A percentile compares a stretch with the other conserved stretches of the same genome.
These are phyloP conservation scores for Kobus ellipsiprymnus DNA, from an alignment of 2,113 vertebrate genomes.

Conservation along the genomic window DNA sequence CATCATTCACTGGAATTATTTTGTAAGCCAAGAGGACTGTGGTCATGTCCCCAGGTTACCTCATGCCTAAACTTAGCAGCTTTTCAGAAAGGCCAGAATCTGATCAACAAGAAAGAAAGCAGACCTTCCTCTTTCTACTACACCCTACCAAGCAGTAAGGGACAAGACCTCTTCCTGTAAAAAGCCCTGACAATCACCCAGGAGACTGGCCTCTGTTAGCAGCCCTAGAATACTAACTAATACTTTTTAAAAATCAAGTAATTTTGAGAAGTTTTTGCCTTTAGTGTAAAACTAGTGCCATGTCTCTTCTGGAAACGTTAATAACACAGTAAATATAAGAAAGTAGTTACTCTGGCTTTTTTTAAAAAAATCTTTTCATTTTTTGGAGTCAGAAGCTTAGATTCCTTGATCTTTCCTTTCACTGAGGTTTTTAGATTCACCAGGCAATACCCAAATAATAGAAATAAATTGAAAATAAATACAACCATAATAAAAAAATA, in stretches of 20 bases:
- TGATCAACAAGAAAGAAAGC: neutral
- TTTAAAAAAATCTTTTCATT: neutral
- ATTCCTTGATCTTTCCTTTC: neutral
- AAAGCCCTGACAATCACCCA: neutral
- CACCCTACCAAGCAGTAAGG: neutral
- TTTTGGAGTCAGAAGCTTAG: neutral
- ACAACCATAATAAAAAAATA: neutral
- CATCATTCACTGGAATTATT: constrained; percentile 7
- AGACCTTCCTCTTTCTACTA: neutral
- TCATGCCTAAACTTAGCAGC: neutral
- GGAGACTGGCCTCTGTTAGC: neutral
- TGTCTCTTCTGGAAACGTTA: neutral
- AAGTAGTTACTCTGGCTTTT: neutral
- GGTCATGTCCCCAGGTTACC: neutral
- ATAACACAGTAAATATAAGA: neutral
- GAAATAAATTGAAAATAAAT: neutral
- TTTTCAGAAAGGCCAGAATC: neutral
- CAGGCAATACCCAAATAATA: neutral
- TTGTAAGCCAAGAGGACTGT: neutral
- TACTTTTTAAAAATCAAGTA: neutral
- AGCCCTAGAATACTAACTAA: neutral
- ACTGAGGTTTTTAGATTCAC: neutral
- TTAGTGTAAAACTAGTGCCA: neutral
- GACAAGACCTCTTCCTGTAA: neutral
- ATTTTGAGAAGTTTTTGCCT: neutral